These are phyloP conservation scores for Pycnomerus fuliginosus DNA, from an alignment of 2,888 invertebrate species.

Conservation along the genomic window DNA sequence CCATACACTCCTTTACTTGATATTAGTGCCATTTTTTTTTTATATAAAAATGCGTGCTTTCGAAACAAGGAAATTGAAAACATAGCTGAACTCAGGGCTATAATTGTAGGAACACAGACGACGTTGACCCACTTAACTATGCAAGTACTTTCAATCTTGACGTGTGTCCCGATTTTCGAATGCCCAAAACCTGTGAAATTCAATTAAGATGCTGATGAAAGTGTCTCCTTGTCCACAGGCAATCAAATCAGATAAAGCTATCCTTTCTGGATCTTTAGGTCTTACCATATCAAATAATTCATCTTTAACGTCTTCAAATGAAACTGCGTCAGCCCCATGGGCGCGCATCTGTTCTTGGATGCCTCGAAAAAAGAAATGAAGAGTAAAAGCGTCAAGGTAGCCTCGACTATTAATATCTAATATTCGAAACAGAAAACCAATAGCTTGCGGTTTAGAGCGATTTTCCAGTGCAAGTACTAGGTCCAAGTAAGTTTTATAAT, in stretches of 20 bases:
- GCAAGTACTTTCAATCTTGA: too few species aligned
- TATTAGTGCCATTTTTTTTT: too few species aligned
- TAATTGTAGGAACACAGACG: too few species aligned
- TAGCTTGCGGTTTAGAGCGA: conserved; percentile 84
- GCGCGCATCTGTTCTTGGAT: conserved; percentile 88
- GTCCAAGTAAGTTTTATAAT: conserved; percentile 95
- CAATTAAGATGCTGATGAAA: conserved; percentile 89
- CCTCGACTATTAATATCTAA: conserved; percentile 87
- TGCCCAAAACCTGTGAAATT: conserved; percentile 95
- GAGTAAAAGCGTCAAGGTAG: conserved; percentile 83
- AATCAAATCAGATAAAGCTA: conserved; percentile 84
- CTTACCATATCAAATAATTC: conserved; percentile 98
- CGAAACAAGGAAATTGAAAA: too few species aligned
- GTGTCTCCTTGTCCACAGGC: conserved; percentile 90
- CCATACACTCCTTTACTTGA: too few species aligned
- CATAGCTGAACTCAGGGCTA: too few species aligned
- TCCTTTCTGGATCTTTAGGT: conserved; percentile 77
- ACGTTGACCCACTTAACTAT: too few species aligned
- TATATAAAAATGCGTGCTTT: too few species aligned
- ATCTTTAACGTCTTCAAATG: conserved; percentile 93
- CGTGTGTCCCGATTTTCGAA: conserved; percentile 97
- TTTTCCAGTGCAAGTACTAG: conserved; percentile 93
- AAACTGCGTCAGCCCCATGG: conserved; percentile 86
- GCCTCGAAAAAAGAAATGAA: conserved; percentile 92
- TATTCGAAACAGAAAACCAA: conserved; percentile 89